These are phyloP conservation scores for Brachyhypopomus occidentalis DNA, from an alignment of 2,113 vertebrate genomes.

Conservation along the genomic window DNA sequence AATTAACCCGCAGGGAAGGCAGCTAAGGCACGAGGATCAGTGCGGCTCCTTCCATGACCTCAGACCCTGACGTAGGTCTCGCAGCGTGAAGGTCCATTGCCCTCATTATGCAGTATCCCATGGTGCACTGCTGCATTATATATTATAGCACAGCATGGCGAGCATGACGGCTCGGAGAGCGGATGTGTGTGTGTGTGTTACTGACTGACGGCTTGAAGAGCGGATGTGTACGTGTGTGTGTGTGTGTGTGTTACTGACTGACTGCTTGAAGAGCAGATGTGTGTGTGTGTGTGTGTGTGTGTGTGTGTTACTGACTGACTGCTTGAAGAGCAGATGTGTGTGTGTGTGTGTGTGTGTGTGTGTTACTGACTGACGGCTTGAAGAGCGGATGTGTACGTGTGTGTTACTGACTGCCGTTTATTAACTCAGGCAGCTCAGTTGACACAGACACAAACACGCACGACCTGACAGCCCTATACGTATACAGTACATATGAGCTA, in stretches of 20 bases:
- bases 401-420: conserved; percentile 10
- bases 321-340: too few relatives aligned
- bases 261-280: neutral
- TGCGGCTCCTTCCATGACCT: neutral
- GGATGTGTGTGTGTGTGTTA: too few relatives aligned
- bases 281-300: too few relatives aligned
- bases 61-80: conserved; percentile 16
- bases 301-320: neutral
- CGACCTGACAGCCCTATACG: too few relatives aligned
- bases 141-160: neutral
- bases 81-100: neutral
- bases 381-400: neutral
- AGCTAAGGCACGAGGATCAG: neutral
- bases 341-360: too few relatives aligned
- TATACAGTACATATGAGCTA: neutral
- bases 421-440: conserved; percentile 10
- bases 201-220: neutral
- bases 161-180: too few relatives aligned
- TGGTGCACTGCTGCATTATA: conserved; percentile 2
- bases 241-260: too few relatives aligned
- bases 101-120: conserved; percentile 14
- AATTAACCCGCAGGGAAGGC: conserved; percentile 36
- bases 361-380: too few relatives aligned
- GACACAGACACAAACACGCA: neutral
- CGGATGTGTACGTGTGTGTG: too few relatives aligned